Conservation (phyloP, 2,113 vertebrate species). For the Syrmaticus mikado region DNA sequence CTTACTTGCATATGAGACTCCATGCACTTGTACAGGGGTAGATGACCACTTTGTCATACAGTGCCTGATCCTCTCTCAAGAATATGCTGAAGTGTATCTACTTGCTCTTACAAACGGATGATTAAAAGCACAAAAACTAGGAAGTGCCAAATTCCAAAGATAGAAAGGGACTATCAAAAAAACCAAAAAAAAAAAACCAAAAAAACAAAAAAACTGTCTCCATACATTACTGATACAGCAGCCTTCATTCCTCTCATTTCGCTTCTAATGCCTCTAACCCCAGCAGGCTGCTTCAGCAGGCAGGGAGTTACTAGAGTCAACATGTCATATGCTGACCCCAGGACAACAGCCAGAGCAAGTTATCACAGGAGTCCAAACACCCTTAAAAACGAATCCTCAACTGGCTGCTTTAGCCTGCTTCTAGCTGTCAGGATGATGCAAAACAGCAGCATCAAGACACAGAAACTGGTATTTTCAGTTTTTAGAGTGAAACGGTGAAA, state of each 20-base stretch:
- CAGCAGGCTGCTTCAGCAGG: neutral
- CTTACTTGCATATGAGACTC: neutral
- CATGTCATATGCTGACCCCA: neutral
- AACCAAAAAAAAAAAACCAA: neutral
- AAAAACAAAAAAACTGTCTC: neutral
- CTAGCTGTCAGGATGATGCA: slow-evolving; percentile 28
- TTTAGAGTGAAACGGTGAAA: neutral
- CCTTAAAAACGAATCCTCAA: slow-evolving; percentile 28
- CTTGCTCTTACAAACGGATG: neutral
- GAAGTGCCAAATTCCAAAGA: neutral
- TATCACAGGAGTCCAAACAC: slow-evolving; percentile 33
- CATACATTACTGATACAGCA: neutral
- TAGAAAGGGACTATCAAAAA: neutral
- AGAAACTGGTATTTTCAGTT: neutral
- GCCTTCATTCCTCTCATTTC: neutral
- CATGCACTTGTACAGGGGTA: neutral
- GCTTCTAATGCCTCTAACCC: neutral
- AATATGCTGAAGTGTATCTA: neutral
- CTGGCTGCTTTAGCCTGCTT: slow-evolving; percentile 7
- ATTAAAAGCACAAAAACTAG: neutral
- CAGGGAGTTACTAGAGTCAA: slow-evolving; percentile 12
- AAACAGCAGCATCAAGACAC: slow-evolving; percentile 1
- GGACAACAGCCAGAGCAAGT: slow-evolving; percentile 13
- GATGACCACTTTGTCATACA: neutral
- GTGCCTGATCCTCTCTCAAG: neutral